These are phyloP conservation scores for Delichon dasypus DNA, from an alignment of 2,797 vertebrate species.

Conservation along the genomic window DNA sequence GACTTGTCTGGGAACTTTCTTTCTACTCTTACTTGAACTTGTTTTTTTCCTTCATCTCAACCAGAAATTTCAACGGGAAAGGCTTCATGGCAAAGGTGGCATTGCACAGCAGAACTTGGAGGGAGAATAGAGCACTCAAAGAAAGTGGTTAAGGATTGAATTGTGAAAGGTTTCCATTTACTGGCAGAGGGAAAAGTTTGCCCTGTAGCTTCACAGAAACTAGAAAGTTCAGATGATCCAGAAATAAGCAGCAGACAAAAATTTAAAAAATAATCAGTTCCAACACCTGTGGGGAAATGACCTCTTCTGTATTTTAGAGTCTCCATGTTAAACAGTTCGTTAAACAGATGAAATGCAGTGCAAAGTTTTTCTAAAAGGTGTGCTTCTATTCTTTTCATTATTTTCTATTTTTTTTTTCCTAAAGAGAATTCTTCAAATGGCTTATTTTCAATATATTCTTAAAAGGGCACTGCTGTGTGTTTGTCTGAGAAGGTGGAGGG, in stretches of 20 bases:
- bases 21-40: background rate
- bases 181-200: background rate
- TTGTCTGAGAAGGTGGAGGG: background rate
- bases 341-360: background rate
- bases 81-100: background rate
- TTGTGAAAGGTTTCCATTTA: background rate
- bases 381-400: background rate
- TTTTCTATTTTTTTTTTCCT: background rate
- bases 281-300: background rate
- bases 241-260: conserved; percentile 5
- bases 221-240: background rate
- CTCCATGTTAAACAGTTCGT: background rate
- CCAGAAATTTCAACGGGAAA: background rate
- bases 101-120: background rate
- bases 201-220: background rate
- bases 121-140: background rate
- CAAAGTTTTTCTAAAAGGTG: background rate
- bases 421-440: background rate
- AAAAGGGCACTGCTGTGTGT: background rate
- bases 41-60: background rate
- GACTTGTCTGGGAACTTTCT: background rate
- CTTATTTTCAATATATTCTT: background rate
- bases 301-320: background rate
- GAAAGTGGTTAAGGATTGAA: background rate
- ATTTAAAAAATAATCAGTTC: background rate